Evolutionary conservation across 30 jellyfish, hydroid and myxozoan genomes (phyloP), one percentile per base, ranked within the genome.

Genomic region (Clytia hemisphaerica): DNA sequence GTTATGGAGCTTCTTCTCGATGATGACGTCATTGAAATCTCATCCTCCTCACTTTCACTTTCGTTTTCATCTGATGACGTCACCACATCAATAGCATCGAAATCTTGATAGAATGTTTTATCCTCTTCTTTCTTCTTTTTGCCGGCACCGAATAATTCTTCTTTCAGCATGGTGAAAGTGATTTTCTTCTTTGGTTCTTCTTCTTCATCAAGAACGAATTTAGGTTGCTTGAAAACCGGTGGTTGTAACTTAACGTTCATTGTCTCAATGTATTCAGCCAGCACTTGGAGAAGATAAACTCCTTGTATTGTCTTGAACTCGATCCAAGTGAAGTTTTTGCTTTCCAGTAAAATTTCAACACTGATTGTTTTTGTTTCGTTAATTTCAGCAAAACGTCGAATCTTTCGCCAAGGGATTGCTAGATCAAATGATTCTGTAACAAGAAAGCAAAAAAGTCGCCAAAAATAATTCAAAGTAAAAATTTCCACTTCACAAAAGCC

Each of bases 341-440:
- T 86, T 25, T 79, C 97, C 58, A 80, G 61, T 49, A 45, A 80
- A 34, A 88, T 64, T 71, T 88, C 97, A 31, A 50, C 79, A 26
- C 88, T 68, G 29, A 88, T 37, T 6, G 63, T 32, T 10, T 47
- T 61, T 14, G 82, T 53, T 67, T 68, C 85, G 27, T 75, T 72
- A 25, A 79, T 80, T 54, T 88, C 95, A 4, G 94, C 77, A 93
- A 93, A 88, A 27, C 94, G 83, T 25, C 97, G 80, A 18, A 88
- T 79, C 28, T 88, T 88, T 40, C 97, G 89, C 97, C 97, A 88
- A 1, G 97, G 97, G 29, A 88, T 88, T 15, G 80, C 60, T 45
- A 88, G 68, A 57, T 80, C 92, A 28, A 32, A 77, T 57, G 30
- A 35, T 38, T 61, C 94, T 82, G 47, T 7, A 61, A 29, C 16